phyloP scores from a whole-genome alignment of 2,888 invertebrate species.

The Stenichneumon culpator region DNA sequence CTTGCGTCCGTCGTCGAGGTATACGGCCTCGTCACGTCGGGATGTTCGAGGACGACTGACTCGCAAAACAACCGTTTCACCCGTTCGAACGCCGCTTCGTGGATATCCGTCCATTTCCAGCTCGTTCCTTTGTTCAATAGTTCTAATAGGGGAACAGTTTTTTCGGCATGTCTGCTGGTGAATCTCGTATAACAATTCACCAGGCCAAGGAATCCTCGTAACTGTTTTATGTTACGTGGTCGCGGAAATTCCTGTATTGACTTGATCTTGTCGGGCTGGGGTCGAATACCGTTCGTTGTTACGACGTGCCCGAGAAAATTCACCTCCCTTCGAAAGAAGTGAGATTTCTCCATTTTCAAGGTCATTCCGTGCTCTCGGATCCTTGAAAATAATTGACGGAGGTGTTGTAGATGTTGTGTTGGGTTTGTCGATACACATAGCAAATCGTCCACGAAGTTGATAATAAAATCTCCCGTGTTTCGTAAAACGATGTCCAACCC shows the following conservation, averaged over 20 bases:
- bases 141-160: slow-evolving; percentile 21
- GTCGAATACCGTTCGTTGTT: slow-evolving; percentile 58
- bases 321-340: slow-evolving; percentile 34
- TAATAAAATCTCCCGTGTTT: not conserved
- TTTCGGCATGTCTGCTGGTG: not conserved
- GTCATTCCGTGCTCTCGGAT: slow-evolving; percentile 66
- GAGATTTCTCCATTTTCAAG: slow-evolving; percentile 59
- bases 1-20: too few species aligned
- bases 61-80: slow-evolving; percentile 41
- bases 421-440: slow-evolving; percentile 15
- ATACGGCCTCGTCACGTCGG: too few species aligned
- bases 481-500: not conserved
- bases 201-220: slow-evolving; percentile 68
- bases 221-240: slow-evolving; percentile 65
- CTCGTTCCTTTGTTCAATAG: slow-evolving; percentile 35
- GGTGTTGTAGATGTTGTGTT: slow-evolving; percentile 38
- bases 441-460: slow-evolving; percentile 58
- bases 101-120: slow-evolving; percentile 52
- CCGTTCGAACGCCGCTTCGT: slow-evolving; percentile 38
- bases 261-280: slow-evolving; percentile 70
- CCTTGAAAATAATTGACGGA: slow-evolving; percentile 56
- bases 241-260: slow-evolving; percentile 68
- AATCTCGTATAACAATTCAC: slow-evolving; percentile 64
- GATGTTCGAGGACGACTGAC: not conserved
- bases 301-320: slow-evolving; percentile 73